These are phyloP conservation scores for Pseudocheirus occidentalis DNA, from an alignment of 2,797 vertebrate species.

Conservation along the genomic window DNA sequence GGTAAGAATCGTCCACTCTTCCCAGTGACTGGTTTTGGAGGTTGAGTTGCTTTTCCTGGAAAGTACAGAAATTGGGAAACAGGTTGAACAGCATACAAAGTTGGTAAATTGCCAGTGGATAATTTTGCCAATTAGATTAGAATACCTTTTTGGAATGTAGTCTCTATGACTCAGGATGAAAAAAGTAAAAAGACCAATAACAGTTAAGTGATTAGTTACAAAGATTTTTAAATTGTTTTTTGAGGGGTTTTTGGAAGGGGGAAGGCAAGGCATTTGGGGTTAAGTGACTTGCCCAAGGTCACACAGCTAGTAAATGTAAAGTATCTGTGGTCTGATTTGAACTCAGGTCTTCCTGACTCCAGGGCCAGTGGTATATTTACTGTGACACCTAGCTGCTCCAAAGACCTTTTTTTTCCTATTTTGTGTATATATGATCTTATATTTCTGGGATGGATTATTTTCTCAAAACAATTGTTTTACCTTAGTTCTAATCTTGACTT, in stretches of 20 bases:
- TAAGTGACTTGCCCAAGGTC: too few relatives aligned
- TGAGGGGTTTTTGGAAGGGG: too few relatives aligned
- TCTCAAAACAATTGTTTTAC: not conserved
- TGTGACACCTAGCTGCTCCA: too few relatives aligned
- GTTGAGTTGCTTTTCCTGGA: conserved; percentile 32
- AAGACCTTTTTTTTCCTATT: not conserved
- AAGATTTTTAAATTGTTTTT: not conserved
- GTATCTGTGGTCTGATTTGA: too few relatives aligned
- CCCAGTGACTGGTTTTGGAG: conserved; percentile 36
- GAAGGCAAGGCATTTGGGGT: too few relatives aligned
- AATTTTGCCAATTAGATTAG: not conserved
- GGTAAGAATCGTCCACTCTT: conserved; percentile 14
- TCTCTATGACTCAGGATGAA: not conserved
- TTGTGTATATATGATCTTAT: not conserved
- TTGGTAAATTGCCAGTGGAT: conserved; percentile 1
- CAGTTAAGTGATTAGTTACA: not conserved
- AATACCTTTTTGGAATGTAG: not conserved
- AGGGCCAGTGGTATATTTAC: too few relatives aligned
- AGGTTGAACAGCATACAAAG: conserved; percentile 19
- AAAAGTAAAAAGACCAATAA: not conserved
- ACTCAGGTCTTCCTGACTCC: too few relatives aligned
- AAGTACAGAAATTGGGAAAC: conserved; percentile 24
- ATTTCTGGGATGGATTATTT: not conserved
- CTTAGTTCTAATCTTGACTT: not conserved
- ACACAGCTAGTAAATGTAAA: too few relatives aligned